Percentiles rank a stretch among this genome's conserved stretches.
phyloP scores from a whole-genome alignment of 2,113 vertebrate species.

The Phodopus roborovskii region DNA sequence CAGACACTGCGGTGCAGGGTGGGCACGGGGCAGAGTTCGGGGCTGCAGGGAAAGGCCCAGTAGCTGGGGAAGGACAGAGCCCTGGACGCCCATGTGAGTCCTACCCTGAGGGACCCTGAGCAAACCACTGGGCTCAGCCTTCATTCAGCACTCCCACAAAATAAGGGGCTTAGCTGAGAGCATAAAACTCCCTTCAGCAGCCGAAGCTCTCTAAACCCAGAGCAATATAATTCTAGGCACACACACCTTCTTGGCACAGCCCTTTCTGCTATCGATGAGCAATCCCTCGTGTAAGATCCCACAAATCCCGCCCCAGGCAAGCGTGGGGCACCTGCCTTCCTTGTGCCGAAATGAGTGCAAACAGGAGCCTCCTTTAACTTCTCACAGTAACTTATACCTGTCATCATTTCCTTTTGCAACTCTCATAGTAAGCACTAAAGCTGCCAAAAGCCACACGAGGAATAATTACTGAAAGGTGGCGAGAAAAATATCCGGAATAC shows the following conservation, averaged over 20 bases:
- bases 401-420: neutral
- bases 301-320: neutral
- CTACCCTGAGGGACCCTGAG: neutral
- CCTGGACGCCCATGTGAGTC: neutral
- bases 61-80: neutral
- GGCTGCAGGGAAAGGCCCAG: neutral
- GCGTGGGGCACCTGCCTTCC: neutral
- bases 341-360: neutral
- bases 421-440: neutral
- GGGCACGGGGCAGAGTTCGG: neutral
- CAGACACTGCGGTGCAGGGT: fast-evolving
- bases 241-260: neutral
- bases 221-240: neutral
- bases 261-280: neutral
- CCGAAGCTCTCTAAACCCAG: neutral
- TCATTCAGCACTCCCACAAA: neutral
- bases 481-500: conserved; percentile 33
- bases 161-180: neutral
- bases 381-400: neutral
- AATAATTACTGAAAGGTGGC: conserved; percentile 24
- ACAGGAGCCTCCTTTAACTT: neutral
- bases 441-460: neutral
- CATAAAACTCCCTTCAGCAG: conserved; percentile 9
- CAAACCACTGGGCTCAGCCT: neutral
- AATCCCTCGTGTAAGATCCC: neutral